These are phyloP conservation scores for Azemiops feae DNA, from an alignment of 2,113 vertebrate genomes.

Conservation along the genomic window DNA sequence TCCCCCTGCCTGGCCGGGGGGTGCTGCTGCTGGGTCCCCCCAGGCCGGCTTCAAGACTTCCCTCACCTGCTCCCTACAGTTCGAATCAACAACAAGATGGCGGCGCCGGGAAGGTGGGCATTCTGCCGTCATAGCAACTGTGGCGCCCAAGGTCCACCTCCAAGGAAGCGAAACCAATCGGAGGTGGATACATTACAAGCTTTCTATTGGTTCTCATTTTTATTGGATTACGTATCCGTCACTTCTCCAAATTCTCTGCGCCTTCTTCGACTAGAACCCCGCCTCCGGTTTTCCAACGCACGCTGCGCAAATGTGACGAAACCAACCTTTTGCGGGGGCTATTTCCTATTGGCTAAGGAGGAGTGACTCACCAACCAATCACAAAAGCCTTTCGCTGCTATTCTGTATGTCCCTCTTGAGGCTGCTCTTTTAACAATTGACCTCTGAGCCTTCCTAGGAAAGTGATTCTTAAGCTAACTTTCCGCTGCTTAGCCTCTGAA, in stretches of 20 bases:
- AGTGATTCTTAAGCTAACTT: constrained; percentile 4
- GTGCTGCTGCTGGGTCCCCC: constrained; percentile 23
- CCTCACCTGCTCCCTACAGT: constrained; percentile 43
- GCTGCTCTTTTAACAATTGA: not conserved
- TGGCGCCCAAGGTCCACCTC: constrained; percentile 32
- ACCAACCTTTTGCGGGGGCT: rapidly evolving
- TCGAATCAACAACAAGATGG: constrained; percentile 74
- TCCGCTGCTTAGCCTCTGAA: not conserved
- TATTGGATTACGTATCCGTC: rapidly evolving
- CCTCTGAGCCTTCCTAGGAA: not conserved
- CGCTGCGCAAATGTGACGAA: constrained; percentile 56
- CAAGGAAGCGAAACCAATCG: rapidly evolving
- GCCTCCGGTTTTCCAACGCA: constrained; percentile 33
- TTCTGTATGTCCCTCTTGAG: not conserved
- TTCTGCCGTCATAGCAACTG: constrained; percentile 65
- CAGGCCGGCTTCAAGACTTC: not conserved
- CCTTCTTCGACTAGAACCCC: not conserved
- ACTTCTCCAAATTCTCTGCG: rapidly evolving
- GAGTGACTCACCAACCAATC: constrained; percentile 25
- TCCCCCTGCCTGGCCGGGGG: constrained; percentile 42
- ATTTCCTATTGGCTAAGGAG: constrained; percentile 29
- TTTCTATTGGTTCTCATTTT: rapidly evolving
- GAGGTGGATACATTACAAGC: rapidly evolving
- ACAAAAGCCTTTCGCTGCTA: not conserved
- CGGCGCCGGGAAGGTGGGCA: constrained; percentile 44